phyloP scores from a whole-genome alignment of 2,113 vertebrate species.

The Indri indri region DNA sequence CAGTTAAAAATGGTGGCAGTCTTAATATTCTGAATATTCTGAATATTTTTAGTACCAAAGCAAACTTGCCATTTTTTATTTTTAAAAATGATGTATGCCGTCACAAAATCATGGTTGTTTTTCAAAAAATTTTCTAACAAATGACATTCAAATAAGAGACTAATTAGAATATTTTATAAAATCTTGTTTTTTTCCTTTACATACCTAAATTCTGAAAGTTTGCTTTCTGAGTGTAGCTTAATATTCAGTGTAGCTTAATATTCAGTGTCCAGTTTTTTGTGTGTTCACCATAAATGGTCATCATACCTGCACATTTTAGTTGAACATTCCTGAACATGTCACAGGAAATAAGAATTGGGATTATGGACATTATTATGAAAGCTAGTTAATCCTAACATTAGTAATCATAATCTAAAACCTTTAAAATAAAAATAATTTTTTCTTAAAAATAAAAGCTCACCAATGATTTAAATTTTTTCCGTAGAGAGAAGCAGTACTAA shows the following conservation, averaged over 20 bases:
- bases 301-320: neutral
- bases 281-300: neutral
- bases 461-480: constrained; percentile 11
- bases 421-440: constrained; percentile 45
- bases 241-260: neutral
- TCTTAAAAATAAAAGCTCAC: neutral
- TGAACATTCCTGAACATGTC: neutral
- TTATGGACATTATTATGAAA: neutral
- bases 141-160: neutral
- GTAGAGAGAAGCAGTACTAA: constrained; percentile 87
- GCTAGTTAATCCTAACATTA: neutral
- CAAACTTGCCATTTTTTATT: neutral
- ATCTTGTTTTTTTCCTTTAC: neutral
- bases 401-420: neutral
- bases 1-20: neutral
- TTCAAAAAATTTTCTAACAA: constrained; percentile 3
- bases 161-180: constrained; percentile 22
- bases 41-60: constrained; percentile 18
- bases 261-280: neutral
- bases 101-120: neutral
- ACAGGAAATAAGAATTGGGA: neutral
- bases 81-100: constrained; percentile 17
- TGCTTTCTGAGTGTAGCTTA: neutral
- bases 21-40: neutral
- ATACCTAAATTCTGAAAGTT: neutral